A percentile compares a stretch with the other conserved stretches of the same genome.
Evolutionary conservation across 2,888 invertebrate genomes (phyloP).

Genomic region (Zeuzera pyrina): DNA sequence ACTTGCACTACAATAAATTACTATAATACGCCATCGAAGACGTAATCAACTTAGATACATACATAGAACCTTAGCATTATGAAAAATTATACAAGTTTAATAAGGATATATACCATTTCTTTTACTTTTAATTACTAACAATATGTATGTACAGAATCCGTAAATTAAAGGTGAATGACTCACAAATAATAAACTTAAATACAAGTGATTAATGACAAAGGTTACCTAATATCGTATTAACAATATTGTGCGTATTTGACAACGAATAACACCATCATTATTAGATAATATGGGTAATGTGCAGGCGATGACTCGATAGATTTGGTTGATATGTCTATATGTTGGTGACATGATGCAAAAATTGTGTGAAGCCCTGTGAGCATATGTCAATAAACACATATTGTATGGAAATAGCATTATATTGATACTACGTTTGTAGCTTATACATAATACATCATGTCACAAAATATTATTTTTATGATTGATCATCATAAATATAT

Average conservation of each 20-base stretch:
- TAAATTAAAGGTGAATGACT: too few relatives aligned
- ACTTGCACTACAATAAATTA: too few relatives aligned
- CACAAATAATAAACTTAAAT: too few relatives aligned
- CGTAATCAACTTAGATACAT: too few relatives aligned
- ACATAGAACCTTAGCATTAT: too few relatives aligned
- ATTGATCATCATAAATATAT: constrained; percentile 58
- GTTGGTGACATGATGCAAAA: constrained; percentile 58
- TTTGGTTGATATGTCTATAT: constrained; percentile 53
- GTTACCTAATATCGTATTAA: too few relatives aligned
- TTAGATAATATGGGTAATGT: constrained; percentile 27
- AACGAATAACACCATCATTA: constrained; percentile 20
- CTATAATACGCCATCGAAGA: too few relatives aligned
- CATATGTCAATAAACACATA: constrained; percentile 35
- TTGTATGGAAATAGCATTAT: constrained; percentile 47
- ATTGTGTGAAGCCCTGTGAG: constrained; percentile 53
- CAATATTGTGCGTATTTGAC: background rate
- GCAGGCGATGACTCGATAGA: constrained; percentile 28
- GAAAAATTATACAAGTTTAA: too few relatives aligned
- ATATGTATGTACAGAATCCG: too few relatives aligned
- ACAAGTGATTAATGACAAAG: too few relatives aligned
- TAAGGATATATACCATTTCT: too few relatives aligned
- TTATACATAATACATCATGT: constrained; percentile 66
- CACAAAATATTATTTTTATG: constrained; percentile 65
- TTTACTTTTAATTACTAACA: too few relatives aligned
- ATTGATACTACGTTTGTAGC: constrained; percentile 37